These are phyloP conservation scores for Acrocera orbiculus DNA, from an alignment of 2,888 invertebrate species.

Conservation along the genomic window DNA sequence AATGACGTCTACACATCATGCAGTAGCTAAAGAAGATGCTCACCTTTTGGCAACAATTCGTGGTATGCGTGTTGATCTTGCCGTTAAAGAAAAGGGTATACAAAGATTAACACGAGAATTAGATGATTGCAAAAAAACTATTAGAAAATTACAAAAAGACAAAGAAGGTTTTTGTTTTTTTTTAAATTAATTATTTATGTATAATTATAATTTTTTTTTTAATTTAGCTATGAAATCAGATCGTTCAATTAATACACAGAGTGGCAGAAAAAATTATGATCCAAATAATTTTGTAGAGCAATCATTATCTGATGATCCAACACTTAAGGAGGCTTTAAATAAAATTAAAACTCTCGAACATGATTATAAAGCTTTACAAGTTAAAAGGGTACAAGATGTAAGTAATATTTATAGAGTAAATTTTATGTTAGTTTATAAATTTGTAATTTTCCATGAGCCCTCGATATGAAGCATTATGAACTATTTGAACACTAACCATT, in stretches of 20 bases:
- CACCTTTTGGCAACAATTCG: constrained; percentile 64
- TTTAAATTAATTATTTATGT: constrained; percentile 6
- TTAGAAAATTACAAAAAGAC: constrained; percentile 56
- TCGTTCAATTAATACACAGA: constrained; percentile 12
- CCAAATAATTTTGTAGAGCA: constrained; percentile 26
- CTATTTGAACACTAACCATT: background rate
- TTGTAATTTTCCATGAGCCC: too few species aligned
- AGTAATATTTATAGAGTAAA: constrained; percentile 24
- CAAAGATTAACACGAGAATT: constrained; percentile 54
- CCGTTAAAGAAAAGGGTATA: constrained; percentile 54
- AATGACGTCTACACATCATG: constrained; percentile 17
- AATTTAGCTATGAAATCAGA: constrained; percentile 14
- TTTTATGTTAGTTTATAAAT: background rate
- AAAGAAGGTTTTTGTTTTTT: constrained; percentile 37
- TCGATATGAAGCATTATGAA: background rate
- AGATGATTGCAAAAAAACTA: constrained; percentile 58
- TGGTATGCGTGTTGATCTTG: constrained; percentile 55
- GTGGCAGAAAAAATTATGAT: constrained; percentile 24
- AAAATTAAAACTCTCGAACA: constrained; percentile 54
- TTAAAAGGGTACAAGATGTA: constrained; percentile 63
- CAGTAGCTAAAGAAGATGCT: constrained; percentile 47
- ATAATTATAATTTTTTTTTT: constrained; percentile 9
- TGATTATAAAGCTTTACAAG: constrained; percentile 57
- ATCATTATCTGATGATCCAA: constrained; percentile 22
- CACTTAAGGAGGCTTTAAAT: constrained; percentile 34